Percentiles rank a stretch among this genome's conserved stretches.
Evolutionary conservation across 2,888 invertebrate genomes (phyloP).

Genomic region (Mactromeris polynyma): DNA sequence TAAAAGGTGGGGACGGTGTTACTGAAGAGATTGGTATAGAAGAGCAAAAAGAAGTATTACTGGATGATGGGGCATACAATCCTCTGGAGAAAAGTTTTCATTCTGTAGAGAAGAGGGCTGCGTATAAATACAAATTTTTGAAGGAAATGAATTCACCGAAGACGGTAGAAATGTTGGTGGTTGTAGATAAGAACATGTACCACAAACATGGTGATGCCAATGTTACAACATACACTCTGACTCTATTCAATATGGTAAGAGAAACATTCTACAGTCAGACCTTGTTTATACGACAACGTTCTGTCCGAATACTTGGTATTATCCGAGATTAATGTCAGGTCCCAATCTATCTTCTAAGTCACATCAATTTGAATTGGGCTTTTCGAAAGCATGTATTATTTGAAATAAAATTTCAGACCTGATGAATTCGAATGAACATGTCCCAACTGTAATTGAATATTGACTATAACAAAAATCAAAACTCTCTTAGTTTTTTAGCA

Average conservation of each 20-base stretch:
- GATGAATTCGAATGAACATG: too few species aligned
- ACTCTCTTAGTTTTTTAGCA: too few species aligned
- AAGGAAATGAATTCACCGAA: constrained; percentile 63
- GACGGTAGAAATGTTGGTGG: constrained; percentile 84
- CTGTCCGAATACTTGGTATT: too few species aligned
- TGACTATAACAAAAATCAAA: too few species aligned
- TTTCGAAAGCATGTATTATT: too few species aligned
- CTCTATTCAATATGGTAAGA: constrained; percentile 83
- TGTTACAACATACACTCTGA: constrained; percentile 84
- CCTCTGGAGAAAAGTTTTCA: constrained; percentile 55
- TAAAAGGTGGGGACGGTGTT: constrained; percentile 38
- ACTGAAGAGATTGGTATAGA: constrained; percentile 49
- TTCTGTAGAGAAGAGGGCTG: constrained; percentile 59
- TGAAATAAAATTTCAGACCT: too few species aligned
- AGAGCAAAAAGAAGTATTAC: constrained; percentile 50
- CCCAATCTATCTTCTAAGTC: too few species aligned
- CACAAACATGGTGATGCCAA: constrained; percentile 84
- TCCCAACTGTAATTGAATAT: too few species aligned
- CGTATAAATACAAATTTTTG: constrained; percentile 64
- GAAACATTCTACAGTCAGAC: too few species aligned
- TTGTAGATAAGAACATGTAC: constrained; percentile 84
- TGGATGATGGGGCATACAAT: constrained; percentile 34
- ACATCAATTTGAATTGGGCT: too few species aligned
- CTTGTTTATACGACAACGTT: too few species aligned
- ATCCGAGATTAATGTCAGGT: too few species aligned